Conservation (phyloP, 2,888 invertebrate genomes). For the Penaeus monodon region DNA sequence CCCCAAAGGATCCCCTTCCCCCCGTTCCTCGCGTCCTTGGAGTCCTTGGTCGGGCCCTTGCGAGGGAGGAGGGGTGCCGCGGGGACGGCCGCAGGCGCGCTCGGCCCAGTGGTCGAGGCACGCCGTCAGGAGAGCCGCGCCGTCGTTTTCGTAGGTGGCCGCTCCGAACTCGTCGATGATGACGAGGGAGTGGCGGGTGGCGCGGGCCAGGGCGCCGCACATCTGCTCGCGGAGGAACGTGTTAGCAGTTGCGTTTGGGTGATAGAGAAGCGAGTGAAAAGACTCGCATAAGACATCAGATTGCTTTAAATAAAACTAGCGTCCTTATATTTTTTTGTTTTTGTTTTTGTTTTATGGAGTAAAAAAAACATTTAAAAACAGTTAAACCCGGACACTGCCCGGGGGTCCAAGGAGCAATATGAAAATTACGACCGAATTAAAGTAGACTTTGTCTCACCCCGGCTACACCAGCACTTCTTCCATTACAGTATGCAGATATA, state of each 20-base stretch:
- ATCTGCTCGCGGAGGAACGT: slow-evolving; percentile 73
- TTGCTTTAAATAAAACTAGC: no score
- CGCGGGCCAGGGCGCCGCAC: slow-evolving; percentile 78
- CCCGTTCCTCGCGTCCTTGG: background rate
- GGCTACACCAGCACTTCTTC: no score
- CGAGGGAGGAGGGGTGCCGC: background rate
- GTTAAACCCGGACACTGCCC: background rate
- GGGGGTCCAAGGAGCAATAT: no score
- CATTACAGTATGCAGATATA: no score
- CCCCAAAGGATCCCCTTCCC: background rate
- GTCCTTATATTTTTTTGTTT: no score
- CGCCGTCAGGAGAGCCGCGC: slow-evolving; percentile 75
- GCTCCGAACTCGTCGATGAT: slow-evolving; percentile 92
- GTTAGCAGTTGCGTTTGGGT: no score
- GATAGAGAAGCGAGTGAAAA: no score
- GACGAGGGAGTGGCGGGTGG: slow-evolving; percentile 79
- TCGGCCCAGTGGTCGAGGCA: slow-evolving; percentile 56
- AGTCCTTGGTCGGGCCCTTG: slow-evolving; percentile 6
- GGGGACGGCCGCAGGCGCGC: background rate
- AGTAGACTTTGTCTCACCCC: no score
- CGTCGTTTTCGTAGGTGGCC: slow-evolving; percentile 84
- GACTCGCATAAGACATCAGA: no score
- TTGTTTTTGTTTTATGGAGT: background rate
- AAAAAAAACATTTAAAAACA: background rate
- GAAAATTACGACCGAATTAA: no score